Conservation (phyloP, 2,113 vertebrate species). For the Sinosuthora webbiana region DNA sequence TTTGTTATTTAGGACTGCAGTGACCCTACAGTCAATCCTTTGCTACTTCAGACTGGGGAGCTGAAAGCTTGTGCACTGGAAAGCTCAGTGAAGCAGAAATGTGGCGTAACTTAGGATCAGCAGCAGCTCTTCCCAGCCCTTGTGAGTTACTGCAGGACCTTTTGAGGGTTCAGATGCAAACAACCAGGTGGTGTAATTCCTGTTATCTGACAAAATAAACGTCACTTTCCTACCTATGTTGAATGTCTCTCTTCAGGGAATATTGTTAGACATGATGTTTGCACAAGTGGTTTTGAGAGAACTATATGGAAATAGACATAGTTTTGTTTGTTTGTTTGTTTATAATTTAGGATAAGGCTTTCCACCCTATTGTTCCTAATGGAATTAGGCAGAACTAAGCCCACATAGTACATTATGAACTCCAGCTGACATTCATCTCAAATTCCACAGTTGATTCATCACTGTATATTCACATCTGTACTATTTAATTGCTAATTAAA, state of each 20-base stretch:
- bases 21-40: neutral
- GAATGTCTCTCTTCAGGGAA: neutral
- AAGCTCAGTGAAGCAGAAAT: neutral
- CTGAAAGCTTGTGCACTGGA: neutral
- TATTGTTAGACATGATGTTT: neutral
- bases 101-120: neutral
- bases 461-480: neutral
- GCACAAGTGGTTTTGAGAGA: neutral
- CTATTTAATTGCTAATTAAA: conserved; percentile 10
- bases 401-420: neutral
- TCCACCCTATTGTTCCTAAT: neutral
- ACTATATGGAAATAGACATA: neutral
- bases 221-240: neutral
- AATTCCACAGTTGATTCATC: conserved; percentile 14
- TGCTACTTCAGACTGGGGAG: neutral
- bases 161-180: neutral
- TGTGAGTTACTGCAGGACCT: neutral
- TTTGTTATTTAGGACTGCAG: neutral
- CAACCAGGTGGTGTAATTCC: neutral
- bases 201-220: neutral
- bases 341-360: neutral
- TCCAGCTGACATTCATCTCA: conserved; percentile 15
- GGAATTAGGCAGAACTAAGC: neutral
- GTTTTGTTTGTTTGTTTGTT: neutral
- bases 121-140: neutral